phyloP scores from a whole-genome alignment of 2,113 vertebrate genomes.

The Proterorhinus semilunaris region DNA sequence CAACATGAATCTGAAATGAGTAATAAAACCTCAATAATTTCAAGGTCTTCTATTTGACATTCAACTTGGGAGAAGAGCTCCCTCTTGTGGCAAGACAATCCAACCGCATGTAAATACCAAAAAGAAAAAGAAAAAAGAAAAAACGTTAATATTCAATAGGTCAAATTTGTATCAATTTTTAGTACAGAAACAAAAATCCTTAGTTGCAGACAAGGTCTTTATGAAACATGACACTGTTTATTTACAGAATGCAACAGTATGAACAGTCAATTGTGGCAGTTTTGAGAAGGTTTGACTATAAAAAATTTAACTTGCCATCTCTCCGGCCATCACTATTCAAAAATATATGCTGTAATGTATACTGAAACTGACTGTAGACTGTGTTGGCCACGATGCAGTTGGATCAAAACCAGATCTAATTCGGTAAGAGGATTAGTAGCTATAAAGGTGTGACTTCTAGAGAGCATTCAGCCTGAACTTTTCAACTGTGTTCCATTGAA shows the following conservation, averaged over 20 bases:
- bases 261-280: neutral
- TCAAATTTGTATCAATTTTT: neutral
- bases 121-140: too few relatives aligned
- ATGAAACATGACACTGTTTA: constrained; percentile 5
- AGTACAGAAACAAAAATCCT: neutral
- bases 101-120: constrained; percentile 26
- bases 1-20: constrained; percentile 25
- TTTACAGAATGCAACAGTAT: neutral
- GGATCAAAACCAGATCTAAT: constrained; percentile 13
- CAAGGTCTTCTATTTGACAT: constrained; percentile 33
- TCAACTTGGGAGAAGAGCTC: constrained; percentile 28
- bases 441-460: constrained; percentile 5
- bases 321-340: neutral
- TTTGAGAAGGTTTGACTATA: neutral
- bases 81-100: constrained; percentile 51
- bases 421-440: constrained; percentile 14
- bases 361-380: neutral
- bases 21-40: constrained; percentile 22
- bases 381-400: constrained; percentile 4
- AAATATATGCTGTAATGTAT: too few relatives aligned
- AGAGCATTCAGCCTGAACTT: constrained; percentile 12
- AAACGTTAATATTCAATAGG: too few relatives aligned
- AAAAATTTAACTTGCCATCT: neutral
- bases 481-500: constrained; percentile 8
- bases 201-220: neutral